phyloP scores from a whole-genome alignment of 2,888 invertebrate species.

The Lasioglossum morio region DNA sequence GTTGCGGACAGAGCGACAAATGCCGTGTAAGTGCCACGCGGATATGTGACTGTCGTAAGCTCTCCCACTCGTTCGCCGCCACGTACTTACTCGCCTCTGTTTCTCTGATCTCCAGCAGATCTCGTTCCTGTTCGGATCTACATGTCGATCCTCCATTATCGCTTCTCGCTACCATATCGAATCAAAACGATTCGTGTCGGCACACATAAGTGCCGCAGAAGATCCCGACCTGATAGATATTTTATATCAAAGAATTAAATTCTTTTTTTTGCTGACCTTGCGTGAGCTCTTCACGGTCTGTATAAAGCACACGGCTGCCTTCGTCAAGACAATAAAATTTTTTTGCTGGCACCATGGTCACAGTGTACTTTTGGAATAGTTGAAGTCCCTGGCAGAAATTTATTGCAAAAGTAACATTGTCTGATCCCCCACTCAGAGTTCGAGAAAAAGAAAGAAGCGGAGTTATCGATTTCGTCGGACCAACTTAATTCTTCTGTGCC shows the following conservation, averaged over 20 bases:
- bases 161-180: background rate
- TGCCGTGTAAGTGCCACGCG: conserved; percentile 59
- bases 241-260: no score
- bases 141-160: background rate
- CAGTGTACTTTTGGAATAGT: background rate
- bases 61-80: conserved; percentile 53
- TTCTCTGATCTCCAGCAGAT: conserved; percentile 20
- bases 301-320: background rate
- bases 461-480: background rate
- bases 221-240: background rate
- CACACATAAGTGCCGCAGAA: background rate
- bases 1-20: conserved; percentile 59
- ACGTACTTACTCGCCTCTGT: conserved; percentile 23
- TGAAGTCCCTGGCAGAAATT: background rate
- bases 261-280: background rate
- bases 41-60: conserved; percentile 69
- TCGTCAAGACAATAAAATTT: background rate
- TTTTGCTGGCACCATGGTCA: background rate
- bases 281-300: background rate
- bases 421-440: no score
- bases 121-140: conserved; percentile 33
- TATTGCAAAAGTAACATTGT: background rate
- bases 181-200: background rate
- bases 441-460: background rate
- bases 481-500: background rate